Evolutionary conservation across 2,113 vertebrate genomes (phyloP).

Genomic region (Psittacara wagleri): DNA sequence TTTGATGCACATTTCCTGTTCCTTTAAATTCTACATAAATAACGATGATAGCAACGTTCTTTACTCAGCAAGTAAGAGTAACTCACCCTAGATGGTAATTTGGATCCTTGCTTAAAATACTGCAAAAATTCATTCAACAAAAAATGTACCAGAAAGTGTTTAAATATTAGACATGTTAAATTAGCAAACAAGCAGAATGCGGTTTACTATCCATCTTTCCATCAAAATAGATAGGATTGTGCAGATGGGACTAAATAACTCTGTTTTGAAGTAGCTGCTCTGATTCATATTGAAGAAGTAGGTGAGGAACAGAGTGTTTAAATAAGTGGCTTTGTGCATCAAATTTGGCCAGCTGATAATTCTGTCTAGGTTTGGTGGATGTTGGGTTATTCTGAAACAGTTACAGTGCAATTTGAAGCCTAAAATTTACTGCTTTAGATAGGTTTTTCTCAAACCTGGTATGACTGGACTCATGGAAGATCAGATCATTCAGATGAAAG

Average conservation of each 20-base stretch:
- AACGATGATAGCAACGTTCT: conserved; percentile 12
- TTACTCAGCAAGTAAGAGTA: conserved; percentile 9
- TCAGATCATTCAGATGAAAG: conserved; percentile 15
- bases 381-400: conserved; percentile 26
- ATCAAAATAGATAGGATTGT: neutral
- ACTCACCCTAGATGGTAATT: neutral
- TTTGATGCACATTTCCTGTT: neutral
- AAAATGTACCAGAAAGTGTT: neutral
- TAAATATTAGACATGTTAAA: neutral
- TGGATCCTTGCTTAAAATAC: neutral
- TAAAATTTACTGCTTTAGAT: conserved; percentile 7
- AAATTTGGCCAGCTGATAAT: neutral
- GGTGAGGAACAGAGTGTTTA: neutral
- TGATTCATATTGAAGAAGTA: neutral
- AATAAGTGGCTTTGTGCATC: neutral
- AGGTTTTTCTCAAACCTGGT: neutral
- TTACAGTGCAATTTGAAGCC: conserved; percentile 30
- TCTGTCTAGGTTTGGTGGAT: neutral
- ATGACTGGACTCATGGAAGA: conserved; percentile 1
- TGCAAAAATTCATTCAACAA: neutral
- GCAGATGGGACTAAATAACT: neutral
- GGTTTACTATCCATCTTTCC: neutral
- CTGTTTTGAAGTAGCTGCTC: neutral
- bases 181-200: neutral
- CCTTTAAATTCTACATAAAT: neutral